These are phyloP conservation scores for Apodemia zela DNA, from an alignment of 2,888 invertebrate species.

Conservation along the genomic window DNA sequence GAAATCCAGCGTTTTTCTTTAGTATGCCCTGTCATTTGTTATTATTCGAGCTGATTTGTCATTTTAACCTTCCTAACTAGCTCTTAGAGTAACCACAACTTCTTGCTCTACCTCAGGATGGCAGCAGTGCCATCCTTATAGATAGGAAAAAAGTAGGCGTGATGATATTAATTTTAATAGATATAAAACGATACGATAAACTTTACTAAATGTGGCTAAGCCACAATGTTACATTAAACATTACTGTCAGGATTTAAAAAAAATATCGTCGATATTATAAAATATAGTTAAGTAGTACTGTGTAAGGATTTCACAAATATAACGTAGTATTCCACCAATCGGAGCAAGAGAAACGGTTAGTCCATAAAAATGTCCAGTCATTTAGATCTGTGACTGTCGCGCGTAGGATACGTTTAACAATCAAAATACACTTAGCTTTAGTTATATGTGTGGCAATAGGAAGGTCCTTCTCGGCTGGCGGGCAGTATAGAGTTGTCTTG, in stretches of 20 bases:
- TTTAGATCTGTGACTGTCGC: constrained; percentile 27
- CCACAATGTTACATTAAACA: constrained; percentile 58
- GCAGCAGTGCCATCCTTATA: too few relatives aligned
- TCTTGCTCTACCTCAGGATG: too few relatives aligned
- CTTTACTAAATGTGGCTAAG: too few relatives aligned
- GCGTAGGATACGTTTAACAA: neutral
- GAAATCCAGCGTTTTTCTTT: too few relatives aligned
- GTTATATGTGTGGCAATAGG: constrained; percentile 32
- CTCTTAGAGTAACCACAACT: too few relatives aligned
- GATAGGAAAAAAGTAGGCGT: too few relatives aligned
- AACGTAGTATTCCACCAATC: constrained; percentile 48
- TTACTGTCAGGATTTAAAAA: constrained; percentile 39
- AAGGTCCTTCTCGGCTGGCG: constrained; percentile 46
- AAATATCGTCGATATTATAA: constrained; percentile 60
- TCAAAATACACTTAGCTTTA: constrained; percentile 4
- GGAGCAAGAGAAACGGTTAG: constrained; percentile 34
- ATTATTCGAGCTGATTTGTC: too few relatives aligned
- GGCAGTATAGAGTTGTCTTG: constrained; percentile 71
- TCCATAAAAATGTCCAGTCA: constrained; percentile 45
- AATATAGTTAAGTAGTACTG: constrained; percentile 38
- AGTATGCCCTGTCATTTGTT: too few relatives aligned
- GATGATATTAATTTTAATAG: too few relatives aligned
- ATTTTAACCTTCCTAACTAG: too few relatives aligned
- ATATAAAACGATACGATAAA: too few relatives aligned
- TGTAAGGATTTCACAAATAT: constrained; percentile 38